Evolutionary conservation across 2,888 invertebrate species (phyloP), one percentile per base, ranked within the genome.

Genomic region (Cantharis lateralis): DNA sequence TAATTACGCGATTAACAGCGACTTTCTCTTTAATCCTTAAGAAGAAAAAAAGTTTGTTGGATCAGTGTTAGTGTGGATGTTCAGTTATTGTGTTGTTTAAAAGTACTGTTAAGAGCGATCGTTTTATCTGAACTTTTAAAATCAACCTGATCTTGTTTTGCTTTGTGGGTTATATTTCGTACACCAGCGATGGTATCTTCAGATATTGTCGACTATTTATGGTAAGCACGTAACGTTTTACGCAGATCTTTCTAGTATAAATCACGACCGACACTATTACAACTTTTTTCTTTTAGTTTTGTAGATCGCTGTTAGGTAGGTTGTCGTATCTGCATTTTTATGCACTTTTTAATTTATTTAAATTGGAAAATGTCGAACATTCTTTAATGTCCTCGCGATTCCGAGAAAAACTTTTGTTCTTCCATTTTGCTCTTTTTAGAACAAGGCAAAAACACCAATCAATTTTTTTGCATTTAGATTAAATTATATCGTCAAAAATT

Each of bases 91-190:
- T 48, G 48, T 48, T 48, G 48, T 48, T 48, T n/a, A 48, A 48
- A 48, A 48, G 48, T 48, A 48, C 48, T 48, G 48, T 48, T 48
- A 48, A 48, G 48, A 48, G 48, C 48, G 48, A 48, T 48, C 48
- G 48, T 48, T 48, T 48, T 48, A 48, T 48, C 48, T 48, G 48
- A 20, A 28, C 15, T 68, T 28, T 68, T 68, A 28, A 68, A 68
- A 68, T 68, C 72, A 72, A 72, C 32, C 72, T 75, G 74, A 71
- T 78, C 75, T 78, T 78, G 72, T 78, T 75, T 75, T 74, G 69
- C 72, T 78, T 75, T 74, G 73, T 78, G 74, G 71, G 70, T 72
- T 78, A 78, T 75, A 78, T 73, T 78, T 78, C 72, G 76, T 76
- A 76, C 63, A 73, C 73, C 48, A 66, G 72, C 71, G 75, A 78